These are phyloP conservation scores for Drosophila nigricruria DNA, from an alignment of 2,888 invertebrate species.

Conservation along the genomic window DNA sequence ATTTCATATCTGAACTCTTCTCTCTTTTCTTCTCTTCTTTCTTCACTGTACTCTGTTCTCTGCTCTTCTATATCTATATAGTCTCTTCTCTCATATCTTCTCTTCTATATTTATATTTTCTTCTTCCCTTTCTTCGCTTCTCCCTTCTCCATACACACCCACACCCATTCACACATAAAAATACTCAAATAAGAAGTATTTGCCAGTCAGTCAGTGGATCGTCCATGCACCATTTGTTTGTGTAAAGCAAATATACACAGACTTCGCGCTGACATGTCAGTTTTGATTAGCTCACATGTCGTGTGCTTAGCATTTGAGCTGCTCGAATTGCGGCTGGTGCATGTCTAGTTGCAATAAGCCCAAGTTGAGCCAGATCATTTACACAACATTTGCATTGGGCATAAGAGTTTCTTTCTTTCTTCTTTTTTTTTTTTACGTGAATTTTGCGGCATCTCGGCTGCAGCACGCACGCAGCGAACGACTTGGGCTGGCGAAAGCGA, in stretches of 20 bases:
- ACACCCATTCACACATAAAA: neutral
- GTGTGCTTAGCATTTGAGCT: slow-evolving; percentile 8
- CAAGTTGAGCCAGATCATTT: slow-evolving; percentile 53
- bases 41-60: neutral
- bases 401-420: slow-evolving; percentile 5
- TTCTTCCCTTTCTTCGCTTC: neutral
- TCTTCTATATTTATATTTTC: neutral
- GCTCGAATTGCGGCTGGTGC: slow-evolving; percentile 34
- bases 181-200: neutral
- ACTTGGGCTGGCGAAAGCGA: slow-evolving; percentile 5
- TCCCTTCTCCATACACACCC: neutral
- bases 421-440: slow-evolving; percentile 3
- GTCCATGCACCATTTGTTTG: neutral
- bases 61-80: neutral
- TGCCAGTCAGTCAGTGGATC: neutral
- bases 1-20: neutral
- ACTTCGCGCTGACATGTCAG: slow-evolving; percentile 39
- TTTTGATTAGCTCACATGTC: slow-evolving; percentile 40
- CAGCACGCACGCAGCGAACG: slow-evolving; percentile 26
- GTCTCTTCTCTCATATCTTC: neutral
- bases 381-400: slow-evolving; percentile 73
- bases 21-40: neutral
- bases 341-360: slow-evolving; percentile 69
- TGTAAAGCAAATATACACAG: slow-evolving; percentile 4
- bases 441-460: slow-evolving; percentile 24